Evolutionary conservation across 2,888 invertebrate species (phyloP), one percentile per base, ranked within the genome.

Genomic region (Cryptus armator): DNA sequence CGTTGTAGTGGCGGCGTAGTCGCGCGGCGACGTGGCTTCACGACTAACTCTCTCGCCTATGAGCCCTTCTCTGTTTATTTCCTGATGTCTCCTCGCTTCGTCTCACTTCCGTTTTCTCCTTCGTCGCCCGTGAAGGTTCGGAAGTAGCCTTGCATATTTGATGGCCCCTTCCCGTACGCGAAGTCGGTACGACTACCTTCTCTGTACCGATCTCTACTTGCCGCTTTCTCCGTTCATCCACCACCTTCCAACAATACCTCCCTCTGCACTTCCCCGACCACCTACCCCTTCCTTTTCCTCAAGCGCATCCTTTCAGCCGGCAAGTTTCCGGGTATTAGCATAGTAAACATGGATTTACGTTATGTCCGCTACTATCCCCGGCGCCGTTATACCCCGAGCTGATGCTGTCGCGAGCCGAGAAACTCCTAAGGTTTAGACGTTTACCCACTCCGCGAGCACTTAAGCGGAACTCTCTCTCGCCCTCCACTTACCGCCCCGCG

Each of bases 321-420:
- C 89, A 90, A 91, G 90, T 92, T 92, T 91, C 90, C 88, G 88
- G 89, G 90, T 91, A 91, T 92, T 92, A 92, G 91, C 92, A 92
- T 92, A 90, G 92, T 90, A 92, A 92, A 92, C 91, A 91, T 91
- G 90, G 91, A 92, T 93, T 92, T 92, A 92, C 91, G 89, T 91
- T 92, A 91, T 91, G 90, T 88, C 88, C 86, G 87, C 85, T 87
- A 85, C 72, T 83, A 85, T 79, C 68, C 43, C 76, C 80, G 51
- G 80, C 67, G 29, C 66, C 79, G 62, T 79, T 82, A 71, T 71
- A 75, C 79, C 37, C 32, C 16, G 67, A 3, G 53, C 71, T 71
- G 80, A 77, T 78, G 85, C 83, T 79, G 76, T 86, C 71, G 67
- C 82, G 53, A 48, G 53, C 48, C 37, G 53, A 77, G 70, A 67